Evolutionary conservation across 2,113 vertebrate genomes (phyloP), one percentile per base, ranked within the genome.

Genomic region (Axis porcinus): DNA sequence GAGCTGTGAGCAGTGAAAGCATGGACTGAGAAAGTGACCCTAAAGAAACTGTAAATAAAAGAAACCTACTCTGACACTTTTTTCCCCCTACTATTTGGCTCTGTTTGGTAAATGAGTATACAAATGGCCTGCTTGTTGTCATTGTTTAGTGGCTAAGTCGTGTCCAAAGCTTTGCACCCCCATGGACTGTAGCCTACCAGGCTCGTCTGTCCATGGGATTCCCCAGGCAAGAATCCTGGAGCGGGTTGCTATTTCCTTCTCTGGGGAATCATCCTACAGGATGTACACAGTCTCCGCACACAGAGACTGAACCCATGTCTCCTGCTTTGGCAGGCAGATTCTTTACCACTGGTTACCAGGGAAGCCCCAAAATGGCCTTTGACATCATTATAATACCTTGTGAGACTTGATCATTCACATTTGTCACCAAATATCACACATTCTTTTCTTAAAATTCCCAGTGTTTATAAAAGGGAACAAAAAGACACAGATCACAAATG

Each of bases 341-440:
- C 36, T 76, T 76, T 43, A 76, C 70, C 23, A 27, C 23, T 76
- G 70, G 70, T 23, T 27, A 43, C n/a, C 67, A 43, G 2, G 70
- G 23, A 27, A 43, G 40, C 36, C 40, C 23, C 11, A 7, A 43
- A 76, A 43, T 27, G 70, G 23, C 70, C 70, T 76, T 76, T 98
- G 95, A 96, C 92, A 96, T 95, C 97, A 98, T 98, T 98, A 98
- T 98, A 98, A 98, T 98, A 97, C 79, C 96, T 99, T 97, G 99
- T 99, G 98, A 98, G 98, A 99, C 92, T 97, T 94, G 96, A 98
- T 98, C 99, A 98, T 81, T 94, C 97, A 98, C 96, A 92, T 97
- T 98, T 95, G 96, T 95, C 98, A 91, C 94, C 89, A 98, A 98
- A 98, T 98, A 94, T 97, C 91, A 96, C 96, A 64, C 91, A 85